A percentile compares a stretch with the other conserved stretches of the same genome.
phyloP scores from a whole-genome alignment of 2,888 invertebrate species.

The Girardia tigrina region DNA sequence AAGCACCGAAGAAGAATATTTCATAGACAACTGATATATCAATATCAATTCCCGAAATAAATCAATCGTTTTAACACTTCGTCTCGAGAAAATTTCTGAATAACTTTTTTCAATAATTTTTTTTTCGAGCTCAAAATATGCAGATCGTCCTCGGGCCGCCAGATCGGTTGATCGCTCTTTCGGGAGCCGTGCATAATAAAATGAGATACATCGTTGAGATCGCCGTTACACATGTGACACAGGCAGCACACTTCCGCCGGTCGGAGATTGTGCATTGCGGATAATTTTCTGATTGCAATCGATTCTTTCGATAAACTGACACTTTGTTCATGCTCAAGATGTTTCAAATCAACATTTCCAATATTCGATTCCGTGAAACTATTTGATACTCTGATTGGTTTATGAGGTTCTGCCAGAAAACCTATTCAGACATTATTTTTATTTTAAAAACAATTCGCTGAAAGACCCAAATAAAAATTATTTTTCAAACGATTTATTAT shows the following conservation, averaged over 20 bases:
- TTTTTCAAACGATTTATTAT: no score
- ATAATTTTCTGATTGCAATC: not conserved
- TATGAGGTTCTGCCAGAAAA: no score
- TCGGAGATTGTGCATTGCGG: not conserved
- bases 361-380: not conserved
- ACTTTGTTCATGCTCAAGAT: not conserved
- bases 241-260: not conserved
- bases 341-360: not conserved
- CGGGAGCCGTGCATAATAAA: not conserved
- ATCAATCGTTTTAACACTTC: not conserved
- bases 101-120: not conserved
- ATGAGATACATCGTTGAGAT: not conserved
- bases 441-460: no score
- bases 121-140: not conserved
- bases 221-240: conserved; percentile 13
- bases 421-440: no score
- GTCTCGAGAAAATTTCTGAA: not conserved
- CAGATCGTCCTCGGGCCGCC: not conserved
- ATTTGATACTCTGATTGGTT: no score
- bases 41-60: no score
- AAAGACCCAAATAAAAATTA: no score
- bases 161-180: not conserved
- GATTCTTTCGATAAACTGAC: not conserved
- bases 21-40: no score
- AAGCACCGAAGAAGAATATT: no score